Conservation (phyloP, 2,888 invertebrate genomes). For the Serripes groenlandicus region DNA sequence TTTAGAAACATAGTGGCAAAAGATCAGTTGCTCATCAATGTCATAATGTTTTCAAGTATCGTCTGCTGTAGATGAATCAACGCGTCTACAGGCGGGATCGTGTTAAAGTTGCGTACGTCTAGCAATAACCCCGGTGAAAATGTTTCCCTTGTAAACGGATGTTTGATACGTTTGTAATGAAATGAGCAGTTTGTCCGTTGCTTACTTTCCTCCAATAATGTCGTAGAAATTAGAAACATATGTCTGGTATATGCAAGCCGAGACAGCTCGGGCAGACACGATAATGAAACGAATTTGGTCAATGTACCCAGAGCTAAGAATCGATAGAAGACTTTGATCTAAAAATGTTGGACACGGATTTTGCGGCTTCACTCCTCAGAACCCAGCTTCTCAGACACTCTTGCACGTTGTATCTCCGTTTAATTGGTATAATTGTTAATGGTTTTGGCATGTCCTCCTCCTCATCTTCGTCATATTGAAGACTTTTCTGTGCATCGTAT, state of each 20-base stretch:
- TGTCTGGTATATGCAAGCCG: neutral
- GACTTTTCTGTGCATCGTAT: neutral
- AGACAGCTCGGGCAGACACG: neutral
- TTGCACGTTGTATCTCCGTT: neutral
- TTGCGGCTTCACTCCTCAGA: neutral
- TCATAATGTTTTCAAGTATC: too few relatives aligned
- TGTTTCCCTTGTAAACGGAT: too few relatives aligned
- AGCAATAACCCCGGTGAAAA: too few relatives aligned
- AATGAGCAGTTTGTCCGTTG: too few relatives aligned
- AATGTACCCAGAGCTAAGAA: too few relatives aligned
- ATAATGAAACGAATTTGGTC: neutral
- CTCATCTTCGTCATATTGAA: constrained; percentile 12
- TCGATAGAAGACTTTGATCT: neutral
- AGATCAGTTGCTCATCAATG: too few relatives aligned
- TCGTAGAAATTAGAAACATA: neutral
- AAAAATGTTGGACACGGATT: neutral
- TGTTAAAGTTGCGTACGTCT: too few relatives aligned
- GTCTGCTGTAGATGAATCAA: too few relatives aligned
- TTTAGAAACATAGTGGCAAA: too few relatives aligned
- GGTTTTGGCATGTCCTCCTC: neutral
- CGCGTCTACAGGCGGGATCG: too few relatives aligned
- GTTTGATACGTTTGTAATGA: too few relatives aligned
- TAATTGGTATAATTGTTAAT: constrained; percentile 1
- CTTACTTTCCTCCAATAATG: neutral
- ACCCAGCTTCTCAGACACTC: constrained; percentile 1